Conservation (phyloP, 1,140 invertebrate species). For the Ceratitis capitata region DNA sequence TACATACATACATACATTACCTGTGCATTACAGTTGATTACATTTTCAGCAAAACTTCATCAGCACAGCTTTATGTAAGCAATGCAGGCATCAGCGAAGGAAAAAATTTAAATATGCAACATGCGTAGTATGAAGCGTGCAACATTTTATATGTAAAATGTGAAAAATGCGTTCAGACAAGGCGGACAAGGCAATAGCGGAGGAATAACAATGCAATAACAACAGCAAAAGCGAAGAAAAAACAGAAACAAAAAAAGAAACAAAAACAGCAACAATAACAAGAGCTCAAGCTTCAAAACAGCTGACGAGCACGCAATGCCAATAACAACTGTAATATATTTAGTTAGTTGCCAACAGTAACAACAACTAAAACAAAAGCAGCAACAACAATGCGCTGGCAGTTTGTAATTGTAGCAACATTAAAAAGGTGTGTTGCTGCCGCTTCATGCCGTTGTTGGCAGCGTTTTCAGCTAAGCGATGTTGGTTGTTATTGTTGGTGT, state of each 20-base stretch:
- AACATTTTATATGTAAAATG: constrained; percentile 22
- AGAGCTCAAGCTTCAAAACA: neutral
- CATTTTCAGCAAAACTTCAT: neutral
- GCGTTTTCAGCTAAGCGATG: neutral
- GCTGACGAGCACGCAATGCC: neutral
- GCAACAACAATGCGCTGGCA: neutral
- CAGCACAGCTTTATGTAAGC: neutral
- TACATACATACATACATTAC: neutral
- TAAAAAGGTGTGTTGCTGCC: neutral
- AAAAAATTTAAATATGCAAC: constrained; percentile 38
- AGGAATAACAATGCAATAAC: neutral
- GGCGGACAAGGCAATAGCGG: neutral
- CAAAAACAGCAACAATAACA: neutral
- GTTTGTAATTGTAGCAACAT: neutral
- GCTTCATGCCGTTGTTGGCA: neutral
- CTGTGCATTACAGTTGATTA: neutral
- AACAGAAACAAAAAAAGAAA: too few relatives aligned
- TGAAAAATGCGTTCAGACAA: constrained; percentile 25
- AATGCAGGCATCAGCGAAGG: constrained; percentile 10
- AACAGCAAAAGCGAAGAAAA: neutral
- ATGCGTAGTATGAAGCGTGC: constrained; percentile 27
- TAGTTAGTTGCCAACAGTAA: neutral
- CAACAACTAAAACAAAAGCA: neutral
- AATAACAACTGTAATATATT: neutral
- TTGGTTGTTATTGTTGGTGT: neutral